phyloP scores from a whole-genome alignment of 64 coral and sea anemone species.

The Stichodactyla mertensii region DNA sequence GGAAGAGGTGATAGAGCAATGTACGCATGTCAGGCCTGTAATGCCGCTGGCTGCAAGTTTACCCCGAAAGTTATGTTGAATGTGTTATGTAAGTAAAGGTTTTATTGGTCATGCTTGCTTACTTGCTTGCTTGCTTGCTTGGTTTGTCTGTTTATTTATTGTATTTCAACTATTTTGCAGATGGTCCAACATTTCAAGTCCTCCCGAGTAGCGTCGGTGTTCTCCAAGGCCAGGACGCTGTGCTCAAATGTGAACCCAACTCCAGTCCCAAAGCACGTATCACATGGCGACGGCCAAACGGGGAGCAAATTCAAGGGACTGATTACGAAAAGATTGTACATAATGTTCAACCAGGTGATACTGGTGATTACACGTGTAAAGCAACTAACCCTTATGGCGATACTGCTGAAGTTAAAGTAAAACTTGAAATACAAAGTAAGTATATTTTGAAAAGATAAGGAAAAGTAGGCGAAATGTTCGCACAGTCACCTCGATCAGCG shows the following conservation, averaged over 20 bases:
- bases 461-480: too few species aligned
- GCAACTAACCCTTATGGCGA: conserved; percentile 49
- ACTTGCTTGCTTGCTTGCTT: not conserved
- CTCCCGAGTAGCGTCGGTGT: conserved; percentile 55
- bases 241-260: conserved; percentile 71
- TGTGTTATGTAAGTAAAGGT: conserved; percentile 66
- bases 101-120: too few species aligned
- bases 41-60: conserved; percentile 72
- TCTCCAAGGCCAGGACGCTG: conserved; percentile 65
- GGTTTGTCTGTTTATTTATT: not conserved
- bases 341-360: conserved; percentile 32
- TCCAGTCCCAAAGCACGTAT: conserved; percentile 73
- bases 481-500: too few species aligned
- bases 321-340: conserved; percentile 39
- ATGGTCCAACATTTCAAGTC: conserved; percentile 61
- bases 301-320: conserved; percentile 34
- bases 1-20: conserved; percentile 29
- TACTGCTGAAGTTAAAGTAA: conserved; percentile 27
- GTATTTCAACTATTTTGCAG: conserved; percentile 21
- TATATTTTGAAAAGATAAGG: not conserved
- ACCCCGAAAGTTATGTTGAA: conserved; percentile 38
- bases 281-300: conserved; percentile 68
- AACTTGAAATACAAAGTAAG: conserved; percentile 71
- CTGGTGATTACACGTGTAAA: conserved; percentile 49
- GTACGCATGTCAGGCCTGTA: conserved; percentile 70